Percentiles rank a stretch among this genome's conserved stretches.
Conservation (phyloP, 2,113 vertebrate species). For the Solea senegalensis region DNA sequence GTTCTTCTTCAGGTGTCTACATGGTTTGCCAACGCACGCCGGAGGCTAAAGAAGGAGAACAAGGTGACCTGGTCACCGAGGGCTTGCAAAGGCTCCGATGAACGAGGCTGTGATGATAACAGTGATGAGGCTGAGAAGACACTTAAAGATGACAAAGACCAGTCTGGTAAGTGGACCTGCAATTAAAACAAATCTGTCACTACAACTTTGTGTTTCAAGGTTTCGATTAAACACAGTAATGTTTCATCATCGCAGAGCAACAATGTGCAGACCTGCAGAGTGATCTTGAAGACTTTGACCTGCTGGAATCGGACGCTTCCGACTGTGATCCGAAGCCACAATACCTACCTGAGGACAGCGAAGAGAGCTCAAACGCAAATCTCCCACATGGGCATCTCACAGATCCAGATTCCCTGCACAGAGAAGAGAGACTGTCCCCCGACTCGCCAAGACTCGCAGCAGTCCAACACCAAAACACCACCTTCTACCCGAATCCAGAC, state of each 20-base stretch:
- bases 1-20: slow-evolving; percentile 81
- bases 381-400: slow-evolving; percentile 67
- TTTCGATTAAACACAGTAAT: not conserved
- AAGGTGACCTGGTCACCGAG: slow-evolving; percentile 94
- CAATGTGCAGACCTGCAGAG: slow-evolving; percentile 85
- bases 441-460: slow-evolving; percentile 80
- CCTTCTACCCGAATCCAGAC: slow-evolving; percentile 77
- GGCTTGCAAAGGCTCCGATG: slow-evolving; percentile 89
- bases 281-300: slow-evolving; percentile 91
- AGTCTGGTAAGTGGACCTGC: slow-evolving; percentile 78
- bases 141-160: slow-evolving; percentile 79
- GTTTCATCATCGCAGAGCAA: slow-evolving; percentile 45
- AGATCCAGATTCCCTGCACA: slow-evolving; percentile 59
- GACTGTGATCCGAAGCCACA: slow-evolving; percentile 86
- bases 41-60: slow-evolving; percentile 93
- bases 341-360: slow-evolving; percentile 77
- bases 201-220: not conserved
- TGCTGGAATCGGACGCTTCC: slow-evolving; percentile 87
- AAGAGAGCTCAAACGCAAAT: slow-evolving; percentile 34
- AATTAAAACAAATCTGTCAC: not conserved
- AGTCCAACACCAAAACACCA: slow-evolving; percentile 75
- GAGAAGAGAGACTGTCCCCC: slow-evolving; percentile 78
- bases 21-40: slow-evolving; percentile 93
- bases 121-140: slow-evolving; percentile 83
- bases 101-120: slow-evolving; percentile 88